These are phyloP conservation scores for Trididemnum miniatum DNA, from an alignment of 23 tunicate species.

Conservation along the genomic window DNA sequence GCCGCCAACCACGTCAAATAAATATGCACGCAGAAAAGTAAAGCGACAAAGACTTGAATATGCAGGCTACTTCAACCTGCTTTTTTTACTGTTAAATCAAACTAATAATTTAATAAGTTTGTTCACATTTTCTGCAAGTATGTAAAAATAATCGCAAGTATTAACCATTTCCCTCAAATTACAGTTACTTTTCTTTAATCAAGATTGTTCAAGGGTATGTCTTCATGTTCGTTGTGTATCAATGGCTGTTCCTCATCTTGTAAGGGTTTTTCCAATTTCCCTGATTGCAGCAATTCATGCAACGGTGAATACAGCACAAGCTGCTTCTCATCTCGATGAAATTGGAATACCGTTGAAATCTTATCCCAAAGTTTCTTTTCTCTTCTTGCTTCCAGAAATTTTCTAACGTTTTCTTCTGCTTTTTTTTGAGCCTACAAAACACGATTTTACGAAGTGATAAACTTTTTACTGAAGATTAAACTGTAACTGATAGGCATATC, in stretches of 20 bases:
- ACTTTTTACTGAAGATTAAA: no score
- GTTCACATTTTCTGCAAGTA: no score
- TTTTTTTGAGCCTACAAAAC: slow-evolving; percentile 61
- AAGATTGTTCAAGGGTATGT: background rate
- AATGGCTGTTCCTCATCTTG: no score
- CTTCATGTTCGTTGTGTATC: background rate
- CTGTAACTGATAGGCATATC: no score
- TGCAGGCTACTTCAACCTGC: no score
- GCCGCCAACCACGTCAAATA: no score
- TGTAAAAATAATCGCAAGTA: no score
- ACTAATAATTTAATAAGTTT: no score
- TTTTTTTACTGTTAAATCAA: no score
- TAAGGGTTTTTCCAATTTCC: background rate
- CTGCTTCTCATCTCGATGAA: slow-evolving; percentile 56
- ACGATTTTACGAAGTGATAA: no score
- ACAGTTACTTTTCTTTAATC: background rate
- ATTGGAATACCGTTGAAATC: slow-evolving; percentile 69
- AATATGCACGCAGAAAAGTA: no score
- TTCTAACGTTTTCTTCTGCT: slow-evolving; percentile 64
- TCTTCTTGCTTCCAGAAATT: slow-evolving; percentile 64
- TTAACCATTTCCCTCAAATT: background rate
- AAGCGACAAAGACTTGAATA: no score
- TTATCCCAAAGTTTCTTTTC: slow-evolving; percentile 67
- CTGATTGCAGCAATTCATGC: slow-evolving; percentile 52
- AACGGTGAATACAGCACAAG: slow-evolving; percentile 68